These are phyloP conservation scores for Paramuricea clavata DNA, from an alignment of 92 coral and sea anemone genomes.

Conservation along the genomic window DNA sequence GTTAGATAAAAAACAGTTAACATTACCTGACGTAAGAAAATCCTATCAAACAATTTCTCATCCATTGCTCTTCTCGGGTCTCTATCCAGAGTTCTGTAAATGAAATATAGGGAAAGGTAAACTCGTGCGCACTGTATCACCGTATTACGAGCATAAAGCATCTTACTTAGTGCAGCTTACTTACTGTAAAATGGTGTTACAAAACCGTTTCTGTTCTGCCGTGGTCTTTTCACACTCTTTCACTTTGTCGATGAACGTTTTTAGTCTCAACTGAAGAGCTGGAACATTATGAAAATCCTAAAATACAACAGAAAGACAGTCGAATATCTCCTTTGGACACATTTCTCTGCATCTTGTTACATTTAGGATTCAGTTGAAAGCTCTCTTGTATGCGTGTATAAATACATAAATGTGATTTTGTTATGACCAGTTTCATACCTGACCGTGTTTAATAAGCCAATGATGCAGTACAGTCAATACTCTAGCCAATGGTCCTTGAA, in stretches of 20 bases:
- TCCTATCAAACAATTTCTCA: slow-evolving; percentile 64
- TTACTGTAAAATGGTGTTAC: slow-evolving; percentile 21
- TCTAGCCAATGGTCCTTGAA: slow-evolving; percentile 65
- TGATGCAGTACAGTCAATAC: slow-evolving; percentile 90
- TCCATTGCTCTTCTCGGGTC: slow-evolving; percentile 74
- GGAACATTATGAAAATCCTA: slow-evolving; percentile 38
- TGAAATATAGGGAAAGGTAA: not conserved
- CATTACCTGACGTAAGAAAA: slow-evolving; percentile 69
- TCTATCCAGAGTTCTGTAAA: slow-evolving; percentile 77
- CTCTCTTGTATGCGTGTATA: too few species aligned
- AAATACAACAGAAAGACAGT: not conserved
- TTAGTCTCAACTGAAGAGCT: slow-evolving; percentile 20
- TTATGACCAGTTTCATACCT: slow-evolving; percentile 68
- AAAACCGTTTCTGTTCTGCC: not conserved
- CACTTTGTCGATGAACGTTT: slow-evolving; percentile 25
- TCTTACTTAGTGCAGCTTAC: not conserved
- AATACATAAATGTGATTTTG: not conserved
- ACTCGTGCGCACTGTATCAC: not conserved
- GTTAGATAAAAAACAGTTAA: not conserved
- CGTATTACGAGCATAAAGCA: not conserved
- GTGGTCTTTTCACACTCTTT: slow-evolving; percentile 19
- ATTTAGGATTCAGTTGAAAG: too few species aligned
- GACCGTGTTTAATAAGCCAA: slow-evolving; percentile 96
- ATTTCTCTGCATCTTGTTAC: too few species aligned
- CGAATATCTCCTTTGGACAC: too few species aligned